These are phyloP conservation scores for Eumerus sabulonum DNA, from an alignment of 2,888 invertebrate genomes.

Conservation along the genomic window DNA sequence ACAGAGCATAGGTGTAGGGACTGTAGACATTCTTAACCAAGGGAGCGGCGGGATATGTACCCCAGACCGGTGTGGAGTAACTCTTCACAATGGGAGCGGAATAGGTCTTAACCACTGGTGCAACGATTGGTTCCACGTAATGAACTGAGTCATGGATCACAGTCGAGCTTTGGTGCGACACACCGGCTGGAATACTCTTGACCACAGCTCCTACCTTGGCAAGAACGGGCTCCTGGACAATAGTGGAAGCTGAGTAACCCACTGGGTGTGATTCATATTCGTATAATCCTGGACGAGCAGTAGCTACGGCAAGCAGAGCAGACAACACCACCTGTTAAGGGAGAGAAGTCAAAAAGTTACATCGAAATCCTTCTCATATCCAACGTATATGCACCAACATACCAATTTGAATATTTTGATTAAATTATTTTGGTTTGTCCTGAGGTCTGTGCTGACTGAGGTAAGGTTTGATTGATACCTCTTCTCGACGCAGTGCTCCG, in stretches of 20 bases:
- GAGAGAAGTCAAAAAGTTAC: slow-evolving; percentile 7
- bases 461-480: slow-evolving; percentile 32
- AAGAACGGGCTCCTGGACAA: slow-evolving; percentile 73
- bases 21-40: slow-evolving; percentile 53
- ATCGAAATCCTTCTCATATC: not conserved
- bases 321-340: slow-evolving; percentile 74
- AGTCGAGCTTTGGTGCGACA: slow-evolving; percentile 79
- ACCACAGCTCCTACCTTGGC: slow-evolving; percentile 74
- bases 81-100: slow-evolving; percentile 73
- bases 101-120: slow-evolving; percentile 72
- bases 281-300: slow-evolving; percentile 74
- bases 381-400: slow-evolving; percentile 41
- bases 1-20: slow-evolving; percentile 27
- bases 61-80: slow-evolving; percentile 2
- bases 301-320: slow-evolving; percentile 74
- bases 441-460: slow-evolving; percentile 75
- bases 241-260: slow-evolving; percentile 68
- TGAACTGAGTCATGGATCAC: slow-evolving; percentile 77
- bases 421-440: slow-evolving; percentile 42
- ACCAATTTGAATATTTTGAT: slow-evolving; percentile 77
- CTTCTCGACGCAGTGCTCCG: slow-evolving; percentile 1
- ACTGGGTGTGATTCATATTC: slow-evolving; percentile 61
- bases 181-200: slow-evolving; percentile 79
- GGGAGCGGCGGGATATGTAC: slow-evolving; percentile 65
- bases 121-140: slow-evolving; percentile 74